Conservation (phyloP, 2,888 invertebrate genomes). For the Drosophila kuntzei region DNA sequence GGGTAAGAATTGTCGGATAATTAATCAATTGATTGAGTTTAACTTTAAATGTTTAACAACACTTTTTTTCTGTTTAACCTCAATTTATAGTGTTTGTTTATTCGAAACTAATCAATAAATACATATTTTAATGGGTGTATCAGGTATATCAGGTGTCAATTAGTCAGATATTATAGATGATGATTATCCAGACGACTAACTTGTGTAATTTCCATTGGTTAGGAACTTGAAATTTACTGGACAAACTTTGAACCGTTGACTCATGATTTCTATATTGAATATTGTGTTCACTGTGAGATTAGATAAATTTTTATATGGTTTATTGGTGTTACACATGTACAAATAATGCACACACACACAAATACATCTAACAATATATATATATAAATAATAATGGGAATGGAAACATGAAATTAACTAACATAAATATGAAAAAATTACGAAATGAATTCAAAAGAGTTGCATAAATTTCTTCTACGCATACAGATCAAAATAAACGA, state of each 20-base stretch:
- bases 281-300: constrained; percentile 31
- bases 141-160: constrained; percentile 11
- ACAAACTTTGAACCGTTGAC: constrained; percentile 42
- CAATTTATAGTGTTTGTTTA: constrained; percentile 38
- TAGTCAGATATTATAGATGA: background rate
- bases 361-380: constrained; percentile 2
- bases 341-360: constrained; percentile 21
- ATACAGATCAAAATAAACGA: constrained; percentile 61
- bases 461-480: constrained; percentile 70
- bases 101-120: constrained; percentile 6
- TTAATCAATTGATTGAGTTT: background rate
- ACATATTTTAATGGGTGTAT: constrained; percentile 1
- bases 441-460: constrained; percentile 35
- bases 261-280: constrained; percentile 20
- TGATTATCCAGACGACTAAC: constrained; percentile 15
- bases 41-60: background rate
- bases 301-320: constrained; percentile 42
- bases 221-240: background rate
- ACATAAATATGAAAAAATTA: constrained; percentile 14
- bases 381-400: constrained; percentile 15
- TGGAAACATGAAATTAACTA: constrained; percentile 46
- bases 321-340: constrained; percentile 30
- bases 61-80: constrained; percentile 36
- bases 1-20: constrained; percentile 26
- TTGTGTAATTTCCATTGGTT: constrained; percentile 12